phyloP scores from a whole-genome alignment of 2,113 vertebrate species.

The Albula glossodonta region DNA sequence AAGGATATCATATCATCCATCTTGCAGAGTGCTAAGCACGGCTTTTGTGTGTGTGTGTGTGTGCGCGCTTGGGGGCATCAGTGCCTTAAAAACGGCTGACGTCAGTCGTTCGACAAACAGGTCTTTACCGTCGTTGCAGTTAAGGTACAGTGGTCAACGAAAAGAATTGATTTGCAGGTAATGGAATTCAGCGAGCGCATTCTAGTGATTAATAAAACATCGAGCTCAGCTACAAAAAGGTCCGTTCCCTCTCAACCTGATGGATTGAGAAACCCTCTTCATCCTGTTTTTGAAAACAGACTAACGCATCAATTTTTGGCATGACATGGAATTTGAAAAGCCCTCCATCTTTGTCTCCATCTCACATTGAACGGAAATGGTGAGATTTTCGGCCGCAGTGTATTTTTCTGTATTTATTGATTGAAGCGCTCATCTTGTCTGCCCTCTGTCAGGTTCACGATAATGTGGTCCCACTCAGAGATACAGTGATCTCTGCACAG shows the following conservation, averaged over 20 bases:
- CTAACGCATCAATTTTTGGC: neutral
- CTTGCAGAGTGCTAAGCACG: neutral
- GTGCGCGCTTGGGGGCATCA: neutral
- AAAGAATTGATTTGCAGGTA: neutral
- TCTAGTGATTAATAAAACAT: neutral
- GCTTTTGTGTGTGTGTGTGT: neutral
- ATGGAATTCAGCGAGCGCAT: neutral
- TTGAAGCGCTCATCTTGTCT: too few species aligned
- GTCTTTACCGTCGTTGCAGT: neutral
- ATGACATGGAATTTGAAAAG: neutral
- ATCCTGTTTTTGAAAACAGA: neutral
- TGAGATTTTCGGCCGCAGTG: neutral
- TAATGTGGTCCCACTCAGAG: neutral
- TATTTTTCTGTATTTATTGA: neutral
- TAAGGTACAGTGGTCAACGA: neutral
- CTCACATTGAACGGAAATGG: neutral
- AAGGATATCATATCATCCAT: neutral
- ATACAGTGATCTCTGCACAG: neutral
- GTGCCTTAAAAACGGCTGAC: neutral
- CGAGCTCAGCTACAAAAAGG: neutral
- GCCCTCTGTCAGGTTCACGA: too few species aligned
- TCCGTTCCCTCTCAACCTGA: neutral
- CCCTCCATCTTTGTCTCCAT: neutral
- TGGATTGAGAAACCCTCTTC: neutral
- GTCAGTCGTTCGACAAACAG: neutral